Percentiles rank a stretch among this genome's conserved stretches.
Evolutionary conservation across 2,797 vertebrate genomes (phyloP).

Genomic region (Lacerta agilis): DNA sequence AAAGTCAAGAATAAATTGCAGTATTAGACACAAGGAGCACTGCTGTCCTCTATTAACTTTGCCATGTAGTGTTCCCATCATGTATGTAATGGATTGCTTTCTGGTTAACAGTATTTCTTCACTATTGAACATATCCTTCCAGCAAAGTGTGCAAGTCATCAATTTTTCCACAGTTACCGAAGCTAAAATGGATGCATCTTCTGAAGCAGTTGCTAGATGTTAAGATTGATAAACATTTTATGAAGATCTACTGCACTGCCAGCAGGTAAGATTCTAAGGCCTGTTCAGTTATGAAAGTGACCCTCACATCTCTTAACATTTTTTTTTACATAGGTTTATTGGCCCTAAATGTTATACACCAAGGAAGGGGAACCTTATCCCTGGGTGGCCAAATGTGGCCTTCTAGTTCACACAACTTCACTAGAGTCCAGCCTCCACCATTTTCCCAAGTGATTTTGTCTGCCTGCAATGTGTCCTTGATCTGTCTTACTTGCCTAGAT

Average conservation of each 20-base stretch:
- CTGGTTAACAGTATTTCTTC: background rate
- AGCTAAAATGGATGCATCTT: background rate
- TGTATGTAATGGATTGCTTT: background rate
- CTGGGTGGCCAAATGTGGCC: too few species aligned
- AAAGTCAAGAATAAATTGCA: constrained; percentile 22
- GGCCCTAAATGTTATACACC: background rate
- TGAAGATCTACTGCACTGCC: background rate
- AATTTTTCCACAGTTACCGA: background rate
- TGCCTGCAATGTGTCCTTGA: too few species aligned
- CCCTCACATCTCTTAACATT: background rate
- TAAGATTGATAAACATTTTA: background rate
- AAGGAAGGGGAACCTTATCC: too few species aligned
- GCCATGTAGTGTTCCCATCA: background rate
- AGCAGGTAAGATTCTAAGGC: background rate
- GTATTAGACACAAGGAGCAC: background rate
- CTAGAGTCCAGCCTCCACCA: too few species aligned
- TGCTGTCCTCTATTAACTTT: background rate
- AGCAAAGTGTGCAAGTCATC: background rate
- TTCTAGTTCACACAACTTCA: too few species aligned
- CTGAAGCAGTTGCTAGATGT: background rate
- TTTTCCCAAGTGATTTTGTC: too few species aligned
- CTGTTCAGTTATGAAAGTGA: background rate
- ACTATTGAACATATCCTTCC: background rate
- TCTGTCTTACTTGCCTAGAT: too few species aligned
- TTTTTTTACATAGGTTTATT: background rate